Evolutionary conservation across 2,888 invertebrate species (phyloP), one percentile per base, ranked within the genome.

Genomic region (Scrobipalpa costella): DNA sequence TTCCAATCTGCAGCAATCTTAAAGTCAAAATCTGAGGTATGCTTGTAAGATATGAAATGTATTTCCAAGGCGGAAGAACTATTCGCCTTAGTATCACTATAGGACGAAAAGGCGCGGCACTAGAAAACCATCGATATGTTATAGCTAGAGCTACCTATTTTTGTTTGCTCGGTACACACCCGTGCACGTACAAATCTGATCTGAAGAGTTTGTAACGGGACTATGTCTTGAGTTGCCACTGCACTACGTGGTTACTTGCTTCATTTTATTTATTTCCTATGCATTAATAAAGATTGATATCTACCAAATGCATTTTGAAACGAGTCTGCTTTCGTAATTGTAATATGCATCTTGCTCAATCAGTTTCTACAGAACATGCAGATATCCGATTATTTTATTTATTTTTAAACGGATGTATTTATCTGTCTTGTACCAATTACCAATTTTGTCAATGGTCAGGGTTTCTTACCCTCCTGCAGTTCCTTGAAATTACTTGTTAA

Each of bases 181-280:
- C 57, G 63, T 68, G 61, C 64, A 61, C 64, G 63, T 70, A 64
- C 65, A 63, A 65, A 63, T 70, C 68, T 58, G 66, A 73, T 74
- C 75, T 73, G 69, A 66, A 13, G 69, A 72, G 74, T 70, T 73
- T 66, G 69, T 83, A 83, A 83, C 82, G 83, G 84, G 74, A 78
- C 70, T 67, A 68, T 69, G 74, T 52, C 69, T 70, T 70, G 70
- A 69, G 70, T 71, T 73, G 73, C 74, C 73, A 75, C 59, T 58
- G 44, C 59, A 58, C 44, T 63, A 50, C 49, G 59, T 40, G 59
- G 38, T 36, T 61, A 34, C 34, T 17, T 19, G n/a, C 49, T 50
- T 33, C 13, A 55, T 13, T 55, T 15, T 33, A 55, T 55, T 27
- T 52, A 49, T 21, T 49, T 27, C 21, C 50, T 21, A 21, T 52